These are phyloP conservation scores for Holacanthella duospinosa DNA, from an alignment of 2,888 invertebrate genomes.

Conservation along the genomic window DNA sequence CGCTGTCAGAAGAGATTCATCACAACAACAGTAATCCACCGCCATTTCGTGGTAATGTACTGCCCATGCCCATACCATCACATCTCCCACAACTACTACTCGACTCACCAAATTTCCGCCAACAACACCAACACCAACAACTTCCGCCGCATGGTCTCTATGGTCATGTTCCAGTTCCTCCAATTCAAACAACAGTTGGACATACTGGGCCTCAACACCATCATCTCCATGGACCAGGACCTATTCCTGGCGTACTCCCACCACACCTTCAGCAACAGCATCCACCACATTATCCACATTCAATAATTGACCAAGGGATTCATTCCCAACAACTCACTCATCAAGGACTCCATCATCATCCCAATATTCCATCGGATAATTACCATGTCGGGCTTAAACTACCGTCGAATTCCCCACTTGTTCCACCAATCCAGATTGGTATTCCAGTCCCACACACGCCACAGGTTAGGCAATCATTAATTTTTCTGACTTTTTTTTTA, in stretches of 20 bases:
- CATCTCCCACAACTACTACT: slow-evolving; percentile 12
- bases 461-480: slow-evolving; percentile 35
- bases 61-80: slow-evolving; percentile 12
- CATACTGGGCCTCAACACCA: slow-evolving; percentile 19
- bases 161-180: not conserved
- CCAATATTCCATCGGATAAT: not conserved
- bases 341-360: not conserved
- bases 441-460: slow-evolving; percentile 41
- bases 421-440: not conserved
- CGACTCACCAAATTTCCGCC: not conserved
- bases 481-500: not conserved
- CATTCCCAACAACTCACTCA: slow-evolving; percentile 8
- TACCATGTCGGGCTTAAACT: not conserved
- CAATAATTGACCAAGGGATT: not conserved
- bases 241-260: slow-evolving; percentile 15
- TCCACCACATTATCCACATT: slow-evolving; percentile 16
- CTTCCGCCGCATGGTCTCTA: not conserved
- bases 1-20: not conserved
- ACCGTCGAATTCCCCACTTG: not conserved
- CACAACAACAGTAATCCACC: slow-evolving; percentile 9
- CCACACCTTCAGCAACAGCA: slow-evolving; percentile 16
- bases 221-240: slow-evolving; percentile 15
- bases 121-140: slow-evolving; percentile 4
- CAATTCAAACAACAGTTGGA: slow-evolving; percentile 16
- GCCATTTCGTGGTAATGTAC: slow-evolving; percentile 8